Conservation (phyloP, 2,888 invertebrate species). For the Diachrysia chrysitis region DNA sequence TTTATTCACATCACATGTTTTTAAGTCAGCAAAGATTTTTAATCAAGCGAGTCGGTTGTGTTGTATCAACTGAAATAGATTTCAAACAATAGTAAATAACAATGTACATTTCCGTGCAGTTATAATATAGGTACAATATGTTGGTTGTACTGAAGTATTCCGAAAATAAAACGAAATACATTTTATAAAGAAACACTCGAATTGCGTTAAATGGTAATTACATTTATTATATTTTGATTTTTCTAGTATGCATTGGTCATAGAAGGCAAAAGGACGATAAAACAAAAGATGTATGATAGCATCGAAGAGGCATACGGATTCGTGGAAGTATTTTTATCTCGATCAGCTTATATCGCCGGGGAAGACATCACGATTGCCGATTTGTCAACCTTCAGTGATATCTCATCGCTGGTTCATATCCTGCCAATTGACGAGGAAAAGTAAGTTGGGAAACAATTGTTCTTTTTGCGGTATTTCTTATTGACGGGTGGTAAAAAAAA, state of each 20-base stretch:
- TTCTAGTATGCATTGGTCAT: conserved; percentile 72
- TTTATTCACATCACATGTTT: too few species aligned
- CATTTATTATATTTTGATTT: not conserved
- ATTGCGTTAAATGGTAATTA: not conserved
- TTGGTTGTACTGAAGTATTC: too few species aligned
- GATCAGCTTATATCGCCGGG: conserved; percentile 84
- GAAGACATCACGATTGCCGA: conserved; percentile 88
- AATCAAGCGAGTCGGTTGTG: too few species aligned
- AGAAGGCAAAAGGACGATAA: conserved; percentile 68
- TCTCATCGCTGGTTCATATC: conserved; percentile 67
- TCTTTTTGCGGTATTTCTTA: not conserved
- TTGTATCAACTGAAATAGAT: too few species aligned
- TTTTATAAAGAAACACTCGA: too few species aligned
- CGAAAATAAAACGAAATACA: too few species aligned
- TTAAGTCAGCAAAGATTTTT: too few species aligned
- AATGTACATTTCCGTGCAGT: too few species aligned
- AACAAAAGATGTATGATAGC: conserved; percentile 71
- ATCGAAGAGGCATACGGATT: conserved; percentile 82
- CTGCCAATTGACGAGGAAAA: conserved; percentile 67
- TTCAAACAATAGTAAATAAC: too few species aligned
- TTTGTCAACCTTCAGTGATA: conserved; percentile 76
- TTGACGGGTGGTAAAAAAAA: not conserved
- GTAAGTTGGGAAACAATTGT: conserved; percentile 45
- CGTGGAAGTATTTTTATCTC: conserved; percentile 82
- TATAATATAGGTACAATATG: too few species aligned